Evolutionary conservation across 1,140 invertebrate species (phyloP).

Genomic region (Apis cerana): DNA sequence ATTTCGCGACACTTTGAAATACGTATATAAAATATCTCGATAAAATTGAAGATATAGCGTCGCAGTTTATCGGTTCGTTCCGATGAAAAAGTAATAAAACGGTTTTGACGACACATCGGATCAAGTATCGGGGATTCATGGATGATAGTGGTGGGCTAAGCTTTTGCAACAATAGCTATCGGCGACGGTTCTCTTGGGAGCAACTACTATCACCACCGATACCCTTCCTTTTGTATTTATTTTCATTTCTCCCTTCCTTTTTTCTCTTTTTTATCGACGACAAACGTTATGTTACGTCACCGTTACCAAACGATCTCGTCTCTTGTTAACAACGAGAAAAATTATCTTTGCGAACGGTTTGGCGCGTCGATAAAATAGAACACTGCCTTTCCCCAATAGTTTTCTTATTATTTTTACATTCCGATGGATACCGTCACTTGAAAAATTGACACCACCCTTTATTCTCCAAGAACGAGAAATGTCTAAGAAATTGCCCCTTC

Average conservation of each 20-base stretch:
- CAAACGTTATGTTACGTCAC: background rate
- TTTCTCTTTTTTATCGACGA: background rate
- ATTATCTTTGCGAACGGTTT: slow-evolving; percentile 10
- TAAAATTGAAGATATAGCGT: background rate
- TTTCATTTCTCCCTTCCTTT: background rate
- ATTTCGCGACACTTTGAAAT: no score
- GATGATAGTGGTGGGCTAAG: background rate
- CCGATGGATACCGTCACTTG: background rate
- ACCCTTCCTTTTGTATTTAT: background rate
- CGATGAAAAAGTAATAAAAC: background rate
- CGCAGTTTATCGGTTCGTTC: background rate
- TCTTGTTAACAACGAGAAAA: slow-evolving; percentile 10
- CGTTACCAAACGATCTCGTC: background rate
- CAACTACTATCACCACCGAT: background rate
- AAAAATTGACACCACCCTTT: slow-evolving; percentile 4
- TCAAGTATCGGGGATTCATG: background rate
- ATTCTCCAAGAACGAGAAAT: background rate
- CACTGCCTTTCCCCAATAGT: background rate
- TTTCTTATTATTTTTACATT: slow-evolving; percentile 11
- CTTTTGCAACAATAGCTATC: background rate
- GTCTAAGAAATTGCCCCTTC: background rate
- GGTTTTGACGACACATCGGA: no score
- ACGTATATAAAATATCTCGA: background rate
- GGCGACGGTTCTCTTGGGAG: background rate
- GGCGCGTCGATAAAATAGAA: background rate